Evolutionary conservation across 2,888 invertebrate species (phyloP).

Genomic region (Caenorhabditis sp.): DNA sequence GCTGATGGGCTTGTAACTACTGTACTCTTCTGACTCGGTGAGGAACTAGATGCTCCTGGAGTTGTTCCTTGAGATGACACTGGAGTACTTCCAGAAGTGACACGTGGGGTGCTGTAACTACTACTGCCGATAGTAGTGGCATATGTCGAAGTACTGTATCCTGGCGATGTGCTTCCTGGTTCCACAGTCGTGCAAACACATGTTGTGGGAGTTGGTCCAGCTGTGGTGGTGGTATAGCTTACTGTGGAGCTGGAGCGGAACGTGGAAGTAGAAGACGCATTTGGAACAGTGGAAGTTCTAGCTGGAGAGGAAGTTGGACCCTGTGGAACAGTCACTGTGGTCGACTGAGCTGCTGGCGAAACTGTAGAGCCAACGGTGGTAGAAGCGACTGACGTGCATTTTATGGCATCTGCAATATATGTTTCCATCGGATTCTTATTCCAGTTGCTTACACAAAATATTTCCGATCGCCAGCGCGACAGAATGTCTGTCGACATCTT

Average conservation of each 20-base stretch:
- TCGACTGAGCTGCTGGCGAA: conserved; percentile 5
- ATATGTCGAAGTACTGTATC: conserved; percentile 25
- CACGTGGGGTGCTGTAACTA: conserved; percentile 5
- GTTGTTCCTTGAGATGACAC: conserved; percentile 4
- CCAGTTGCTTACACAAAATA: conserved; percentile 26
- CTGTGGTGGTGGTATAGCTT: conserved; percentile 3
- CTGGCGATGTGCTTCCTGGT: conserved; percentile 17
- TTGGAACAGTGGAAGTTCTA: conserved; percentile 11
- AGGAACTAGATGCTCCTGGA: background rate
- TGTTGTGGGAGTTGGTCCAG: conserved; percentile 15
- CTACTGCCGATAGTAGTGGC: conserved; percentile 5
- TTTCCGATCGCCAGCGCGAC: conserved; percentile 38
- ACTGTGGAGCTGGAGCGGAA: conserved; percentile 7
- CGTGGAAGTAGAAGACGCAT: conserved; percentile 7
- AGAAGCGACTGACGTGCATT: background rate
- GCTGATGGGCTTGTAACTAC: background rate
- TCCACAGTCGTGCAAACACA: conserved; percentile 11
- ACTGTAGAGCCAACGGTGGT: background rate
- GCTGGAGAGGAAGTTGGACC: background rate
- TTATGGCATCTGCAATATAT: conserved; percentile 14
- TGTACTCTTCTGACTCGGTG: background rate
- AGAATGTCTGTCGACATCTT: conserved; percentile 12
- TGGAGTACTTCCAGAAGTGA: background rate
- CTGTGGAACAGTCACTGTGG: conserved; percentile 9
- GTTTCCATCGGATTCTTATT: background rate